Conservation (phyloP, 2,888 invertebrate species). For the Calameuta pallipes region DNA sequence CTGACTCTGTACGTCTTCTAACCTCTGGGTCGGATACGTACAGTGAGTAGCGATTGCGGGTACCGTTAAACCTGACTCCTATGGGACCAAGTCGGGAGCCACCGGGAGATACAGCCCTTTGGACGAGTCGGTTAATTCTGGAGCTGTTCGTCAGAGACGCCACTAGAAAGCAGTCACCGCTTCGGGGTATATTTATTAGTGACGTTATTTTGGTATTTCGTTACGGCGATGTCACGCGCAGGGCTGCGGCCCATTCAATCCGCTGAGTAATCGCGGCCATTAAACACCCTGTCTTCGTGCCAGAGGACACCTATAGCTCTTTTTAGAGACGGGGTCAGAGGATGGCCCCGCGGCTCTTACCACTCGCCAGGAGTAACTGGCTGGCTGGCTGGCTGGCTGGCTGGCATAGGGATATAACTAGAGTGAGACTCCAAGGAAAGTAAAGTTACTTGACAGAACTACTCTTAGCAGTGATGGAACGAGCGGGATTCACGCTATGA, state of each 20-base stretch:
- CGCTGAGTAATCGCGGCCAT: constrained; percentile 64
- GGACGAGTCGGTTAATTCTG: constrained; percentile 61
- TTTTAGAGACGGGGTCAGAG: constrained; percentile 27
- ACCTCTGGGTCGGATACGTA: neutral
- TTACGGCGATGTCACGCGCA: constrained; percentile 58
- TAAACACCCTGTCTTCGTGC: constrained; percentile 61
- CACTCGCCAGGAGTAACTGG: neutral
- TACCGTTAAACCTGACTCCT: neutral
- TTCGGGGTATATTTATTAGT: constrained; percentile 60
- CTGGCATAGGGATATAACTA: neutral
- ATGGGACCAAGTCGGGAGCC: neutral
- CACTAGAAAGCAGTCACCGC: constrained; percentile 9
- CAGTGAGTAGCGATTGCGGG: neutral
- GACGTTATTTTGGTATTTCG: constrained; percentile 66
- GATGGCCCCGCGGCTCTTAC: constrained; percentile 1
- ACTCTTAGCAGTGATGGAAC: constrained; percentile 54
- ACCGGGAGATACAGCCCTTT: neutral
- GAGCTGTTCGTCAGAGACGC: constrained; percentile 54
- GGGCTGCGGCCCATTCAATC: constrained; percentile 60
- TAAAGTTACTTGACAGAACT: constrained; percentile 9
- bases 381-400: neutral
- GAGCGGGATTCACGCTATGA: constrained; percentile 54
- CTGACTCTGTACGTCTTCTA: neutral
- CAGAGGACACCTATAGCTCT: constrained; percentile 29
- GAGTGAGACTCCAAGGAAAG: constrained; percentile 13